Percentiles rank a stretch among this genome's conserved stretches.
These are phyloP conservation scores for Neodiprion pinetum DNA, from an alignment of 1,140 invertebrate genomes.

Conservation along the genomic window DNA sequence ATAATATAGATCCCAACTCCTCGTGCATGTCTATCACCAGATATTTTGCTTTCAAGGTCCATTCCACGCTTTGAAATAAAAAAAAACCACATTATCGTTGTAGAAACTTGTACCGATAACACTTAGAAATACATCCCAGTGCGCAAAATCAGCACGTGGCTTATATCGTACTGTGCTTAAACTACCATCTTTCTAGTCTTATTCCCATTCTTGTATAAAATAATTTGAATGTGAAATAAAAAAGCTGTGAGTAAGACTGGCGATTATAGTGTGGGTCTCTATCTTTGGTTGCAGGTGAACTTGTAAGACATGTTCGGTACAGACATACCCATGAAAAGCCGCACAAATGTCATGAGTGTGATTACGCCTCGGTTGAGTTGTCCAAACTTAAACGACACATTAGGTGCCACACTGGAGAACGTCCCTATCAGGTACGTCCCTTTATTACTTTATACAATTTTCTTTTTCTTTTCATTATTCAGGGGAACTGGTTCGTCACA, in stretches of 20 bases:
- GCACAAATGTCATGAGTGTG: constrained; percentile 93
- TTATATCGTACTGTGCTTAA: too few species aligned
- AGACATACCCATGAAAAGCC: constrained; percentile 95
- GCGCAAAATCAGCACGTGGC: too few species aligned
- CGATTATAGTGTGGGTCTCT: constrained; percentile 10
- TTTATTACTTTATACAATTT: constrained; percentile 22
- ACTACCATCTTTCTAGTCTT: too few species aligned
- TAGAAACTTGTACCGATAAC: too few species aligned
- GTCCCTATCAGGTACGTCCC: constrained; percentile 74
- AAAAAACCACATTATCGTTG: too few species aligned
- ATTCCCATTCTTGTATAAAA: not conserved
- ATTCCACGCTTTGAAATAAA: too few species aligned
- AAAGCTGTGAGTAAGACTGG: constrained; percentile 19
- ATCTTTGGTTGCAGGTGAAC: constrained; percentile 72
- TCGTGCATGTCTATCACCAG: too few species aligned
- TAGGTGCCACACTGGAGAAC: constrained; percentile 89
- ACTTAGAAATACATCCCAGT: too few species aligned
- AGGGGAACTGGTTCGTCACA: constrained; percentile 67
- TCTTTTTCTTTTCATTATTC: constrained; percentile 24
- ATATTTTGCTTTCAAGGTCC: too few species aligned
- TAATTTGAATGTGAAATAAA: not conserved
- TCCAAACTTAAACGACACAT: constrained; percentile 94
- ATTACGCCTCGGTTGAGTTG: constrained; percentile 93
- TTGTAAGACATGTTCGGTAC: constrained; percentile 91
- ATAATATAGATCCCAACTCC: too few species aligned